These are phyloP conservation scores for Rutilus rutilus DNA, from an alignment of 2,113 vertebrate genomes.

Conservation along the genomic window DNA sequence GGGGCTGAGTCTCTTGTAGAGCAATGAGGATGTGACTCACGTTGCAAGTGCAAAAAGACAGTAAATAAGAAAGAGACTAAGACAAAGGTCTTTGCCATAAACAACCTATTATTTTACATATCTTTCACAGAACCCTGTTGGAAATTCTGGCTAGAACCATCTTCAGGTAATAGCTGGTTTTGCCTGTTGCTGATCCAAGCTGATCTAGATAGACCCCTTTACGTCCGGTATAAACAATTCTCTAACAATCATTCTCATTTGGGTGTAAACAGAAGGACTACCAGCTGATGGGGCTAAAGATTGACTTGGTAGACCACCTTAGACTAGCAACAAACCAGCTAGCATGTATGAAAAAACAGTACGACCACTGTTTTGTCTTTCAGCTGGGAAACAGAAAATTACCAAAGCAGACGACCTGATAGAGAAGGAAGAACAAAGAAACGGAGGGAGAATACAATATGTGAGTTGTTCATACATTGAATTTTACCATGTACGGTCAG, in stretches of 20 bases:
- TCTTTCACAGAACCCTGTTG: background rate
- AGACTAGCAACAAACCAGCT: background rate
- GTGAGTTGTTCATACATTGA: background rate
- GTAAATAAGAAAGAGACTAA: constrained; percentile 4
- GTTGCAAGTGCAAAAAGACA: background rate
- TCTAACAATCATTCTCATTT: background rate
- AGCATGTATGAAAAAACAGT: background rate
- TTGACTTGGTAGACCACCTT: background rate
- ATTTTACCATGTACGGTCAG: background rate
- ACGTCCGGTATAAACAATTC: background rate
- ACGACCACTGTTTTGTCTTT: background rate
- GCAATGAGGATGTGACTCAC: constrained; percentile 12
- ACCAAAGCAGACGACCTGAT: background rate
- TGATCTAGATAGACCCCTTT: background rate
- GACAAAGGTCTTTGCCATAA: background rate
- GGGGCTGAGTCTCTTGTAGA: background rate
- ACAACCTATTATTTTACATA: background rate
- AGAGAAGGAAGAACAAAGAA: background rate
- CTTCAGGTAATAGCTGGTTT: background rate
- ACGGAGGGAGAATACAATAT: background rate
- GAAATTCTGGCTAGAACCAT: background rate
- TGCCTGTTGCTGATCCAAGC: background rate
- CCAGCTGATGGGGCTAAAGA: background rate
- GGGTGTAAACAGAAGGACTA: background rate
- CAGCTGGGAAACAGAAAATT: too few relatives aligned